These are phyloP conservation scores for Lutjanus argentimaculatus DNA, from an alignment of 2,797 vertebrate species.

Conservation along the genomic window DNA sequence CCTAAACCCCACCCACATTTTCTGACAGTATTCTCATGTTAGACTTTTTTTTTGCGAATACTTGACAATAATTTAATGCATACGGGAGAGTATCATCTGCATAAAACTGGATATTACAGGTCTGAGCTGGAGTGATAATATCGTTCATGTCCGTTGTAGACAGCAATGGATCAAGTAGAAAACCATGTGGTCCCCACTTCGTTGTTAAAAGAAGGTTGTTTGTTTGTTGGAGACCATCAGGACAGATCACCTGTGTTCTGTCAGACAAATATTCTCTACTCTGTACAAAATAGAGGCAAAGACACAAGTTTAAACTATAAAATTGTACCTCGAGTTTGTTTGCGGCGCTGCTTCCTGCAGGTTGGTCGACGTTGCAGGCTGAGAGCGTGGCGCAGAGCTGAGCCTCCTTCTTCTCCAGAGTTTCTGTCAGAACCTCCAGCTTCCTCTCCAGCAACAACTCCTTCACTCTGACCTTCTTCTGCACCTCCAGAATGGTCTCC, in stretches of 20 bases:
- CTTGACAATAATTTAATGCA: too few relatives aligned
- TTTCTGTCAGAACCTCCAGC: slow-evolving; percentile 21
- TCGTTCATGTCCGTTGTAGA: too few relatives aligned
- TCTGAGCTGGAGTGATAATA: too few relatives aligned
- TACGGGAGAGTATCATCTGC: too few relatives aligned
- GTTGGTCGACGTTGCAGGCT: neutral
- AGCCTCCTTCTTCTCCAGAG: slow-evolving; percentile 54
- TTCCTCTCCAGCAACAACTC: slow-evolving; percentile 63
- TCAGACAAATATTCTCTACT: too few relatives aligned
- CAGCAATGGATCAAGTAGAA: neutral
- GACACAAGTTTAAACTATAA: too few relatives aligned
- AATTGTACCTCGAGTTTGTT: slow-evolving; percentile 23
- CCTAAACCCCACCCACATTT: too few relatives aligned
- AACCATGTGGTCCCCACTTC: neutral
- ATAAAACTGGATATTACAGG: neutral
- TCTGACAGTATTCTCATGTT: too few relatives aligned
- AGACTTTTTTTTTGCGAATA: too few relatives aligned
- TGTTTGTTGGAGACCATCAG: too few relatives aligned
- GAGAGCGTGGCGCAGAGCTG: slow-evolving; percentile 47
- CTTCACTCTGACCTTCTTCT: slow-evolving; percentile 57
- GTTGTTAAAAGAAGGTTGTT: too few relatives aligned
- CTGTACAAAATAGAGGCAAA: too few relatives aligned
- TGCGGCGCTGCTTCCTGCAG: neutral
- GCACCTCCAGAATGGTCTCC: slow-evolving; percentile 55
- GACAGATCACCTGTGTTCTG: neutral